Conservation (phyloP, 2,797 vertebrate species). For the Sibirionetta formosa region DNA sequence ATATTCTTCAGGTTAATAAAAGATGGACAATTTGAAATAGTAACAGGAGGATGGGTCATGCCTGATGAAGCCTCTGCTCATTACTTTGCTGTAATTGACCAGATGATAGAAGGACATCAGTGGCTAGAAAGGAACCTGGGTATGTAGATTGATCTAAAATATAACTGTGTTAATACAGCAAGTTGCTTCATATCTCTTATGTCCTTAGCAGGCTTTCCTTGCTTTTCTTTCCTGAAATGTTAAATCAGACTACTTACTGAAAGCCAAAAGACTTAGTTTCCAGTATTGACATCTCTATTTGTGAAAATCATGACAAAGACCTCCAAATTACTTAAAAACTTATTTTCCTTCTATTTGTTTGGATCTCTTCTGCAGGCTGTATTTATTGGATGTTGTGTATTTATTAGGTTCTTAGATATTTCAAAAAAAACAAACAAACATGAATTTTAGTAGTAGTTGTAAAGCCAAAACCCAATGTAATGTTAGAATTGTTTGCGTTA, state of each 20-base stretch:
- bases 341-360: neutral
- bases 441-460: neutral
- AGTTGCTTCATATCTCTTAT: neutral
- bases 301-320: neutral
- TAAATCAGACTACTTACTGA: neutral
- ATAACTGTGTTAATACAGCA: neutral
- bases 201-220: neutral
- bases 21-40: conserved; percentile 91
- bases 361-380: neutral
- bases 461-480: neutral
- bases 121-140: conserved; percentile 92
- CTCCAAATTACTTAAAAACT: neutral
- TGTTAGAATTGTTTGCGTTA: neutral
- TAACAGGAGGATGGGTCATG: conserved; percentile 97
- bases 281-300: neutral
- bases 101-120: conserved; percentile 94
- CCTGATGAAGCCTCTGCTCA: conserved; percentile 93
- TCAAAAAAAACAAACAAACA: neutral
- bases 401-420: neutral
- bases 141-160: conserved; percentile 64
- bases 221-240: neutral
- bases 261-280: neutral
- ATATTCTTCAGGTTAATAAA: conserved; percentile 85
- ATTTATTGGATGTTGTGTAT: neutral
- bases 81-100: conserved; percentile 92